A percentile compares a stretch with the other conserved stretches of the same genome.
These are phyloP conservation scores for Oophaga pumilio DNA, from an alignment of 2,113 vertebrate species.

Conservation along the genomic window DNA sequence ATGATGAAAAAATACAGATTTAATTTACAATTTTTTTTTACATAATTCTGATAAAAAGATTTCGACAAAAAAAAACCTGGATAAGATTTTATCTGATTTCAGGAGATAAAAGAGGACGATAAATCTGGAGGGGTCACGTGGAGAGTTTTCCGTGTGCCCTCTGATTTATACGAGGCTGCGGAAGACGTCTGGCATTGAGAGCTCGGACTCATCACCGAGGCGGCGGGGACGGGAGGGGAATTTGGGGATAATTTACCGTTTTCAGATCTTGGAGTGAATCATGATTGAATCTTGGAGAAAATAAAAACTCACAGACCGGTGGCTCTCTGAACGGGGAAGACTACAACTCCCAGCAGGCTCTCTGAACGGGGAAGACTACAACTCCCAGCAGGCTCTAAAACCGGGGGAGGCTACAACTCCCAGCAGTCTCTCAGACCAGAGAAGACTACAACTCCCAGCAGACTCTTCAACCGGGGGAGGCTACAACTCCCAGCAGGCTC, in stretches of 20 bases:
- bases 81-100: not conserved
- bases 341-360: too few relatives aligned
- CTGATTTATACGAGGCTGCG: not conserved
- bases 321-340: too few relatives aligned
- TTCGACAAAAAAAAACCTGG: not conserved
- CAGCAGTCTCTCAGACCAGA: too few relatives aligned
- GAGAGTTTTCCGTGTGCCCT: not conserved
- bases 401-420: too few relatives aligned
- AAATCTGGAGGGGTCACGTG: not conserved
- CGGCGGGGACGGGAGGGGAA: not conserved
- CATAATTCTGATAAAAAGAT: not conserved
- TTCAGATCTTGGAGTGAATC: too few relatives aligned
- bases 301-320: too few relatives aligned
- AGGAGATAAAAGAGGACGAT: not conserved
- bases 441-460: too few relatives aligned
- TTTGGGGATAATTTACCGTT: not conserved
- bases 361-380: too few relatives aligned
- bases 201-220: not conserved
- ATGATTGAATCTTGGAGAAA: too few relatives aligned
- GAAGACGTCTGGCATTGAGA: not conserved
- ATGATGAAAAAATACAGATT: conserved; percentile 34
- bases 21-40: conserved; percentile 35
- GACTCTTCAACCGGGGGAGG: too few relatives aligned
- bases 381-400: too few relatives aligned
- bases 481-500: too few relatives aligned